Evolutionary conservation across 2,888 invertebrate species (phyloP).

Genomic region (Enoplolaimus lenunculus): DNA sequence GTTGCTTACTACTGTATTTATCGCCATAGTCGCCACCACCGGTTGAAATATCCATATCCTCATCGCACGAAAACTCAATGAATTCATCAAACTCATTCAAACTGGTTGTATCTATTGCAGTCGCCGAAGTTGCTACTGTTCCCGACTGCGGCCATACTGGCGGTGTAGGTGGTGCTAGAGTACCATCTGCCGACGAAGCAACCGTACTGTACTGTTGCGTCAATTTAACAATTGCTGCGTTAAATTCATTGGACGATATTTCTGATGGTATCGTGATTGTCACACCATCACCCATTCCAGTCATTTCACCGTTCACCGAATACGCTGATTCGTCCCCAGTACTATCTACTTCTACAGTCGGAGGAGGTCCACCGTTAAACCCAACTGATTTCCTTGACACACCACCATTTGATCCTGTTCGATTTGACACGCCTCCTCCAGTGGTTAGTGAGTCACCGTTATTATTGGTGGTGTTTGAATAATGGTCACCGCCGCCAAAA

Average conservation of each 20-base stretch:
- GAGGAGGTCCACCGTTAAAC: background rate
- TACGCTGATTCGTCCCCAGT: too few relatives aligned
- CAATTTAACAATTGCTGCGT: too few relatives aligned
- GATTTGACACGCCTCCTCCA: too few relatives aligned
- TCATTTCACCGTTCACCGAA: background rate
- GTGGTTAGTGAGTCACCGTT: background rate
- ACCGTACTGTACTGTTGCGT: background rate
- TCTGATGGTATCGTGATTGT: too few relatives aligned
- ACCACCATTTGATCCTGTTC: background rate
- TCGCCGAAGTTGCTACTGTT: background rate
- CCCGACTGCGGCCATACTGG: background rate
- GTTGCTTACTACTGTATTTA: too few relatives aligned
- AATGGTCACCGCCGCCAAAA: too few relatives aligned
- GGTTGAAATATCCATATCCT: background rate
- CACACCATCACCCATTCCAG: background rate
- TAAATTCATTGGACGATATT: too few relatives aligned
- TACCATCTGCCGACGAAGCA: background rate
- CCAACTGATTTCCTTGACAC: constrained; percentile 2
- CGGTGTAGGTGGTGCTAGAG: too few relatives aligned
- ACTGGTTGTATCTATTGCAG: background rate
- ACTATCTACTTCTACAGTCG: background rate
- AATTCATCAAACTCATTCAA: background rate
- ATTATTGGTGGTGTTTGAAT: background rate
- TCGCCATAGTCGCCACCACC: background rate
- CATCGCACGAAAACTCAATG: background rate